Evolutionary conservation across 2,888 invertebrate genomes (phyloP).

Genomic region (Thymelicus acteon): DNA sequence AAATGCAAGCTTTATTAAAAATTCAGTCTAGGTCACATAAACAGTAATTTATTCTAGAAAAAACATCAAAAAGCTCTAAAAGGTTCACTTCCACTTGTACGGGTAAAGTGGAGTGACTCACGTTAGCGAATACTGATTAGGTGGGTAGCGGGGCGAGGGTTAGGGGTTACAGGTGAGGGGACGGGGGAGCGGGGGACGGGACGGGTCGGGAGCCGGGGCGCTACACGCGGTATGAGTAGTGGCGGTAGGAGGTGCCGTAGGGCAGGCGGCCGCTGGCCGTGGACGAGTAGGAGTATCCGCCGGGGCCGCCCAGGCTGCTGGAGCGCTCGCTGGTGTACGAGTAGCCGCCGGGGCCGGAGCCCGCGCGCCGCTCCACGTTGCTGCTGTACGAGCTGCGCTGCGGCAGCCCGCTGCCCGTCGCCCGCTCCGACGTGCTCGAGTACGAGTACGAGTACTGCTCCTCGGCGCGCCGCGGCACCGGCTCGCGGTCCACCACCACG

Average conservation of each 20-base stretch:
- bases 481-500: constrained; percentile 93
- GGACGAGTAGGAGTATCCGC: constrained; percentile 94
- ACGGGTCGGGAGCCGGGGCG: constrained; percentile 60
- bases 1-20: constrained; percentile 84
- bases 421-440: constrained; percentile 86
- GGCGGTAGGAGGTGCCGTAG: constrained; percentile 92
- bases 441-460: constrained; percentile 95
- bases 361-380: constrained; percentile 88
- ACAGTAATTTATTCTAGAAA: constrained; percentile 58
- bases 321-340: constrained; percentile 90
- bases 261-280: constrained; percentile 92
- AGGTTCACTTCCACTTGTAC: constrained; percentile 72
- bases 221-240: constrained; percentile 95
- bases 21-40: constrained; percentile 79
- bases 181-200: constrained; percentile 55
- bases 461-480: constrained; percentile 88
- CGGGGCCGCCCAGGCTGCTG: constrained; percentile 90
- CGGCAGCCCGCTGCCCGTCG: constrained; percentile 79
- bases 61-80: constrained; percentile 69
- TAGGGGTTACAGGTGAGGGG: constrained; percentile 51
- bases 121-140: constrained; percentile 81
- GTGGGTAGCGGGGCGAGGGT: constrained; percentile 55
- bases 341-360: constrained; percentile 91
- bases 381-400: constrained; percentile 87
- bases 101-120: constrained; percentile 77